Base-by-base conservation (phyloP, 2,888 invertebrate genomes). In the Epirrita christyi region DNA sequence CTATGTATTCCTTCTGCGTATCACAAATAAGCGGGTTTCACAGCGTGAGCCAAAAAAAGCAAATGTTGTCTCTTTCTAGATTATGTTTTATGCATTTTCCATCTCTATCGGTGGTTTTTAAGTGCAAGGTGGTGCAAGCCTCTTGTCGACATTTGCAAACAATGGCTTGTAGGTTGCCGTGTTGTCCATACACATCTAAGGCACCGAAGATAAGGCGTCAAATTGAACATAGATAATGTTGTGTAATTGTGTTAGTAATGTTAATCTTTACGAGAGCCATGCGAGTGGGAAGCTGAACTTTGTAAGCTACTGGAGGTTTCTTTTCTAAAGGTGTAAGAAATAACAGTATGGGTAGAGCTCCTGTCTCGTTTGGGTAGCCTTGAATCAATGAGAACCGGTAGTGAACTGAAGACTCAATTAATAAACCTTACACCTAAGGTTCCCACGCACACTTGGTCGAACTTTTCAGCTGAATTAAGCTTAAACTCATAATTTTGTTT, bases 141-240 rank as follows among this genome's bases (percentile, higher is more conserved):
- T 71, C 79, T 75, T 85, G 85, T 85, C 76, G 75, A 69, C 72
- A 92, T 92, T 92, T 88, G 89, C 92, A 92, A 91, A 92, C 92
- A 92, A 92, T 92, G 75, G 88, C 85, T 77, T 90, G 92, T 92
- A 80, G 79, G 73, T 80, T 78, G 81, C 83, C 81, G 78, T 85
- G 88, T 88, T 71, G 69, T 79, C 86, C 63, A 61, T 62, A 70
- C 73, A 80, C 83, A 80, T 83, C 83, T 81, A 76, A 86, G 76
- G 80, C 71, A 77, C 81, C 83, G 80, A 79, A 81, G 75, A 77
- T 76, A 78, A 73, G 75, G 82, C 78, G 79, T 86, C 80, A 88
- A 85, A 85, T 85, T 80, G 81, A 84, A 85, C 77, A 78, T 76
- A 65, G 66, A 75, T 75, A 63, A 63, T 63, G 63, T 67, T 67